A percentile compares a stretch with the other conserved stretches of the same genome.
Conservation (phyloP, 2,888 invertebrate species). For the Eupithecia centaureata region DNA sequence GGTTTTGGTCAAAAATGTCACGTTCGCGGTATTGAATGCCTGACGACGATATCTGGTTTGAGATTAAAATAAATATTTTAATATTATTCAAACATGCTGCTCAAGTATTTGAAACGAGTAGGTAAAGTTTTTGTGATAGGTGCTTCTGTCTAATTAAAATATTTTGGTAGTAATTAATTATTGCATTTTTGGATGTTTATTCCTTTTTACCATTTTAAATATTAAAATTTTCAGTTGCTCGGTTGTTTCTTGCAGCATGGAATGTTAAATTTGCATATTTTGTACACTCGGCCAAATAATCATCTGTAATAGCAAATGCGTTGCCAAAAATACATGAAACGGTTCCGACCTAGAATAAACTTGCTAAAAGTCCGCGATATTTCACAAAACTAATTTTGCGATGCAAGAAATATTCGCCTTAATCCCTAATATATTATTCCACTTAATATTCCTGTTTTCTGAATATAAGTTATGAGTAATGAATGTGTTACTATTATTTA, state of each 20-base stretch:
- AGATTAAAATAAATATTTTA: not conserved
- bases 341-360: conserved; percentile 24
- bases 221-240: not conserved
- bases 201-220: not conserved
- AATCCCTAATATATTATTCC: conserved; percentile 2
- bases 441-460: conserved; percentile 16
- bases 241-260: not conserved
- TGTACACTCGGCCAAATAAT: conserved; percentile 26
- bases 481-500: conserved; percentile 13
- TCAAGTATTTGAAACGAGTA: conserved; percentile 7
- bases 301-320: conserved; percentile 14
- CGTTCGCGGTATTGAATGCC: too few species aligned
- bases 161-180: not conserved
- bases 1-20: too few species aligned
- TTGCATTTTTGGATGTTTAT: not conserved
- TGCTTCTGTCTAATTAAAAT: not conserved
- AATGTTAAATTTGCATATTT: conserved; percentile 1
- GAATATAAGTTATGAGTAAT: conserved; percentile 21
- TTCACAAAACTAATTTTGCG: conserved; percentile 30
- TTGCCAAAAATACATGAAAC: conserved; percentile 29
- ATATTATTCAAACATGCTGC: conserved; percentile 13
- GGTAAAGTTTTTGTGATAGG: not conserved
- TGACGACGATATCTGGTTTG: conserved; percentile 13
- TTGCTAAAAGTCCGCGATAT: conserved; percentile 22
- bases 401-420: conserved; percentile 16